Base-by-base conservation (phyloP, 2,797 vertebrate species). In the Phoeniculus purpureus region DNA sequence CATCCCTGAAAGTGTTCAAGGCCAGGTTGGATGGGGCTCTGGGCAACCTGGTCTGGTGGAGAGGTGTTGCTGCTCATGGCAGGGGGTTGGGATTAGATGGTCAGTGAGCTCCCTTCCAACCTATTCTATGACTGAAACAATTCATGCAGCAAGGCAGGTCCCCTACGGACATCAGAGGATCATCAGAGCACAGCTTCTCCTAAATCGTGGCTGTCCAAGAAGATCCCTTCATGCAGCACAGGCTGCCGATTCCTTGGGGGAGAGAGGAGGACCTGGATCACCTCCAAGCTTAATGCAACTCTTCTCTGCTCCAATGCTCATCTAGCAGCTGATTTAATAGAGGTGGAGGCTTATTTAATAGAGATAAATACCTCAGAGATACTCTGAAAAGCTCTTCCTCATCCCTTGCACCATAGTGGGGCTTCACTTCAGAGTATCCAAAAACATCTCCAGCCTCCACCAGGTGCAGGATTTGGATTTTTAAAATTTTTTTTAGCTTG, bases 351-450 rank as follows among this genome's bases (percentile, higher is more conserved):
- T 80, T 29, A 10, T 89, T 92, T 71, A 67, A 80, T 82, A 61
- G 82, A 85, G 89, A 77, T 45, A 56, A 89, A 74, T 59, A 40
- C 87, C 87, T 72, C 6, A 37, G 89, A 34, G 80, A 87, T 45
- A 22, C 82, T 79, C 55, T 66, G 11, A 14, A 55, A 74, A 54
- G 43, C 17, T 1, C 1, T 3, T 80, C 54, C 55, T 87, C 15
- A 29, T n/a, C 55, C 1, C 0, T 17, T 21, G 16, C 29, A 2
- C 50, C 32, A 60, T 11, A 6, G 32, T 0, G 47, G 5, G 74
- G 0, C 16, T 43, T 43, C 43, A 16, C 43, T 43, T 43, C 43
- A 43, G 43, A 43, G 43, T 11, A 43, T 43, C 43, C 16, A 16
- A 43, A 43, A 43, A 43, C 43, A 43, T 43, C 14, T 43, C 43